Conservation (phyloP, 2,797 vertebrate genomes). For the Hirundo rustica region DNA sequence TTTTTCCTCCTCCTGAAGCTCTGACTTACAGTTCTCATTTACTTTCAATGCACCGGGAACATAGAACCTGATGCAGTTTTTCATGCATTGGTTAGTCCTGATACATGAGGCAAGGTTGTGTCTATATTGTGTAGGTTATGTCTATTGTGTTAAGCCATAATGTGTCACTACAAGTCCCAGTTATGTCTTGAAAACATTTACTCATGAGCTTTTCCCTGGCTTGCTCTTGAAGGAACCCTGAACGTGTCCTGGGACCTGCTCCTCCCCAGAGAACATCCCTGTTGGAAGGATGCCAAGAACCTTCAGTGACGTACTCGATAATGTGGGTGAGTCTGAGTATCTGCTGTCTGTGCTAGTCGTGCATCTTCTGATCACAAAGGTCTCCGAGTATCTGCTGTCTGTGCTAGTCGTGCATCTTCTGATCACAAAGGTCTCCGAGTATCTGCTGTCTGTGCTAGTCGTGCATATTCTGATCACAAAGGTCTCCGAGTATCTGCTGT, state of each 20-base stretch:
- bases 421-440: neutral
- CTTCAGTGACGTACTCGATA: neutral
- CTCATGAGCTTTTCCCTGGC: neutral
- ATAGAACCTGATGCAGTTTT: neutral
- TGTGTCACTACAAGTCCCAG: neutral
- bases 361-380: neutral
- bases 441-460: neutral
- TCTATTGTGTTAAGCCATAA: neutral
- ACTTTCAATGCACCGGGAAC: neutral
- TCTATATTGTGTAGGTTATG: neutral
- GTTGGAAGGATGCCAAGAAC: neutral
- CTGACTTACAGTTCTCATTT: neutral
- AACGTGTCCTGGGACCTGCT: neutral
- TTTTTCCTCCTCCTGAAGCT: neutral
- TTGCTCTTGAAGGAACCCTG: neutral
- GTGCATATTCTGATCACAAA: no score
- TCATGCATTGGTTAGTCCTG: neutral
- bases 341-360: neutral
- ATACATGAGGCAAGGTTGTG: no score
- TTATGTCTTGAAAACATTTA: neutral
- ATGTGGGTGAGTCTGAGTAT: neutral
- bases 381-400: no score
- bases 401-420: neutral
- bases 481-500: neutral
- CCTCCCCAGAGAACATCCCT: neutral